phyloP scores from a whole-genome alignment of 2,888 invertebrate genomes.

The Scaeva pyrastri region DNA sequence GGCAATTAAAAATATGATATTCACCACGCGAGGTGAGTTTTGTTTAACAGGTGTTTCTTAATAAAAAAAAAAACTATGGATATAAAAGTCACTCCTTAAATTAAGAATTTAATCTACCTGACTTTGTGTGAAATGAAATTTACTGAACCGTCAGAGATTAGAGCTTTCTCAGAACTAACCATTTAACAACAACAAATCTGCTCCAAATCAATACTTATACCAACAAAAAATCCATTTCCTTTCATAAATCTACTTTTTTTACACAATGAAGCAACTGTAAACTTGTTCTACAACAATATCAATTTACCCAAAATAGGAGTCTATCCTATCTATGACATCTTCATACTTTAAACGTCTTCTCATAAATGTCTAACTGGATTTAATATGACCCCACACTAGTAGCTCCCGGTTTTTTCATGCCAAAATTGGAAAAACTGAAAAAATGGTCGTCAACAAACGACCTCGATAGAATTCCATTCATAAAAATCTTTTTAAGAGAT shows the following conservation, averaged over 20 bases:
- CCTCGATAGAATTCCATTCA: conserved; percentile 69
- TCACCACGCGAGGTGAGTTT: too few relatives aligned
- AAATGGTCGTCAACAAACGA: conserved; percentile 39
- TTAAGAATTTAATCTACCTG: too few relatives aligned
- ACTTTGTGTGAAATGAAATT: background rate
- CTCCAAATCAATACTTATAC: conserved; percentile 9
- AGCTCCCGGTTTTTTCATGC: conserved; percentile 32
- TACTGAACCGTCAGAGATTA: background rate
- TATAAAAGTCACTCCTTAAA: too few relatives aligned
- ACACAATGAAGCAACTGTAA: background rate
- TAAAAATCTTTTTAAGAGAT: conserved; percentile 45
- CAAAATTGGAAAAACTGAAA: conserved; percentile 52
- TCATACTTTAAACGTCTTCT: conserved; percentile 40
- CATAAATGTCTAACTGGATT: background rate
- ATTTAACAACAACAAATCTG: background rate
- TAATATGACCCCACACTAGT: conserved; percentile 29
- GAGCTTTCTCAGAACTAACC: background rate
- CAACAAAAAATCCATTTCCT: background rate
- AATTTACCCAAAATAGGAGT: conserved; percentile 23
- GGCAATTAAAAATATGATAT: too few relatives aligned
- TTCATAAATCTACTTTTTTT: background rate
- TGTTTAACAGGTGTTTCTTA: too few relatives aligned
- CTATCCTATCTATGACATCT: conserved; percentile 8
- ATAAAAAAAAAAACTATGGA: too few relatives aligned
- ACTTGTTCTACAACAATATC: conserved; percentile 41